Evolutionary conservation across 2,888 invertebrate genomes (phyloP), one percentile per base, ranked within the genome.

Genomic region (Cheilosia variabilis): DNA sequence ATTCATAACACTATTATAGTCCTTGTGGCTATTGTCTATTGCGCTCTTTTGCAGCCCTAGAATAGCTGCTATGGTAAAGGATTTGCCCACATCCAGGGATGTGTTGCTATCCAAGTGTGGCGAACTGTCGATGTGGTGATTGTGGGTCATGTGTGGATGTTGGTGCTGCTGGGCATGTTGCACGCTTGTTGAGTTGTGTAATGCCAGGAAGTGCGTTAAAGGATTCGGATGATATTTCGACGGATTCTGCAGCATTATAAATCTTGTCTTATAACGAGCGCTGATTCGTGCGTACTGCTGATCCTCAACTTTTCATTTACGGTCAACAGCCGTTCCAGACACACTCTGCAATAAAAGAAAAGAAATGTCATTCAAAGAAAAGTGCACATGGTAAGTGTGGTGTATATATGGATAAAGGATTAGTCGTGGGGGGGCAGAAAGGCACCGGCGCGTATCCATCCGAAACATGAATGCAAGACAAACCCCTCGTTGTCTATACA

Each of bases 61-160:
- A 89, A 97, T 97, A 87, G 97, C 97, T 87, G 97, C 97, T 88
- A 97, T 97, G 27, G 97, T 97, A 89, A 97, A 97, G 6, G 96
- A 96, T 90, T 96, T 96, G 52, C 95, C 94, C 78, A 91, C 92
- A 88, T 92, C 92, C 87, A 92, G 90, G 86, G 92, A 90, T 87
- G 92, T 90, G 88, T 90, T 91, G 81, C 90, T 77, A 43, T 87
- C 86, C 76, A 66, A 87, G 83, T 47, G 79, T 60, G 76, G 27
- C 37, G 81, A 77, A 73, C 47, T 86, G 79, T 66, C 84, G 84
- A 75, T 71, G 53, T 87, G 84, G 58, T 86, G 77, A 71, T 73
- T 88, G 77, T 71, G 87, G 58, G 72, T 72, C 72, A 78, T 75
- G 37, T 83, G 78, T 5, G 57, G 34, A 78, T 86, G 87, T 9